Evolutionary conservation across 2,888 invertebrate genomes (phyloP).

Genomic region (Thereva nobilitata): DNA sequence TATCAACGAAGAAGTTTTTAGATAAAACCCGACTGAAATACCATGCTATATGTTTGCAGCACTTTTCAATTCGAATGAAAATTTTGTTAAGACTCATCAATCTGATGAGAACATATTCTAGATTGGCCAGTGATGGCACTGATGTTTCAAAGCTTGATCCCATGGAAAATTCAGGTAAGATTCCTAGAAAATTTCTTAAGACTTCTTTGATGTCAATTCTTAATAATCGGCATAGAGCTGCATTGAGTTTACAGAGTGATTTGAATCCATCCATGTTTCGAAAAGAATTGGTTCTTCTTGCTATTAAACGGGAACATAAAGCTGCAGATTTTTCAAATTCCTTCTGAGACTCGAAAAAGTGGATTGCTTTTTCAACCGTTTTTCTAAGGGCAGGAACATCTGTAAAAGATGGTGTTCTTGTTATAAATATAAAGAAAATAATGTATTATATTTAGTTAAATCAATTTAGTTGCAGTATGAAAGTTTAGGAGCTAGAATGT

Average conservation of each 20-base stretch:
- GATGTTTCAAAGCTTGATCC: slow-evolving; percentile 44
- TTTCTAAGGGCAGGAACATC: slow-evolving; percentile 8
- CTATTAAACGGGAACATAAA: slow-evolving; percentile 53
- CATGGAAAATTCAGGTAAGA: slow-evolving; percentile 48
- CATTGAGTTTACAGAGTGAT: slow-evolving; percentile 51
- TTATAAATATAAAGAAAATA: background rate
- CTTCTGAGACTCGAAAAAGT: slow-evolving; percentile 31
- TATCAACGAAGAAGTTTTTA: slow-evolving; percentile 53
- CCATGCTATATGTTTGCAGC: slow-evolving; percentile 49
- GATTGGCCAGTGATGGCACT: slow-evolving; percentile 50
- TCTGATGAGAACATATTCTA: slow-evolving; percentile 50
- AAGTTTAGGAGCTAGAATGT: too few relatives aligned
- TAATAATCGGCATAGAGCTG: slow-evolving; percentile 51
- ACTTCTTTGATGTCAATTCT: slow-evolving; percentile 50
- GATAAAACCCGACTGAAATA: slow-evolving; percentile 50
- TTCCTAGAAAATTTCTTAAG: slow-evolving; percentile 49
- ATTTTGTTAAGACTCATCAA: slow-evolving; percentile 49
- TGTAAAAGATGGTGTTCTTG: background rate
- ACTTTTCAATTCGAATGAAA: slow-evolving; percentile 48
- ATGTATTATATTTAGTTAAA: background rate
- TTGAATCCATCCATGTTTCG: slow-evolving; percentile 52
- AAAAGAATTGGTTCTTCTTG: slow-evolving; percentile 54
- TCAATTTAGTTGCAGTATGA: too few relatives aligned
- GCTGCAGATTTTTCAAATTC: slow-evolving; percentile 51
- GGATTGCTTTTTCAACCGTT: background rate